These are phyloP conservation scores for Agapornis canus DNA, from an alignment of 2,797 vertebrate genomes.

Conservation along the genomic window DNA sequence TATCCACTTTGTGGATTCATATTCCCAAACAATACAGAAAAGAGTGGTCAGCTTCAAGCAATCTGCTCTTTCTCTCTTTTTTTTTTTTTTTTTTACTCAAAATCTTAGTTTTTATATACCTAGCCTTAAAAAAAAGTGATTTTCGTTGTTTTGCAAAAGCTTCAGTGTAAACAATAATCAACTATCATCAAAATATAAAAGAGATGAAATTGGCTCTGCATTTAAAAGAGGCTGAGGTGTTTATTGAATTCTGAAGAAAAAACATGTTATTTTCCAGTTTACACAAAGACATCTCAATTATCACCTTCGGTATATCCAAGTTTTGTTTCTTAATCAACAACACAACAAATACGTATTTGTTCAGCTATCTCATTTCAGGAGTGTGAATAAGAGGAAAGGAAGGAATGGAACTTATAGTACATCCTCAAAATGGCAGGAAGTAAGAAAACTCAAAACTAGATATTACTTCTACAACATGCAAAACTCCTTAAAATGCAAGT, in stretches of 20 bases:
- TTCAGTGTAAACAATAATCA: neutral
- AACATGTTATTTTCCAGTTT: neutral
- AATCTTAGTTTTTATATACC: neutral
- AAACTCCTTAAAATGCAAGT: neutral
- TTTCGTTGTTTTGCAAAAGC: neutral
- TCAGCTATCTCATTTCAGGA: neutral
- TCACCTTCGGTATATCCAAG: neutral
- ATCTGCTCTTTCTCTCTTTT: neutral
- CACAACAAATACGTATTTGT: neutral
- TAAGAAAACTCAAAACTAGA: neutral
- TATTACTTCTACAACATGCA: neutral
- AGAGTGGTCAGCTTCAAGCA: neutral
- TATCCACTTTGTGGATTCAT: neutral
- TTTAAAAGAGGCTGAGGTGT: constrained; percentile 16
- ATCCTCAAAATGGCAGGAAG: neutral
- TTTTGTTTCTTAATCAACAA: neutral
- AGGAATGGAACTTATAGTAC: neutral
- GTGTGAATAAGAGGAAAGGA: neutral
- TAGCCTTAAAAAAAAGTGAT: neutral
- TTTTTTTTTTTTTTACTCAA: neutral
- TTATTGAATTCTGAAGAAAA: constrained; percentile 36
- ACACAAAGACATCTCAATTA: constrained; percentile 15
- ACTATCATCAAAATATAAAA: neutral
- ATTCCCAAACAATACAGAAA: neutral
- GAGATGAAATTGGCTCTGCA: neutral